Evolutionary conservation across 2,888 invertebrate species (phyloP), one percentile per base, ranked within the genome.

Genomic region (Rhagophthalmus giganteus): DNA sequence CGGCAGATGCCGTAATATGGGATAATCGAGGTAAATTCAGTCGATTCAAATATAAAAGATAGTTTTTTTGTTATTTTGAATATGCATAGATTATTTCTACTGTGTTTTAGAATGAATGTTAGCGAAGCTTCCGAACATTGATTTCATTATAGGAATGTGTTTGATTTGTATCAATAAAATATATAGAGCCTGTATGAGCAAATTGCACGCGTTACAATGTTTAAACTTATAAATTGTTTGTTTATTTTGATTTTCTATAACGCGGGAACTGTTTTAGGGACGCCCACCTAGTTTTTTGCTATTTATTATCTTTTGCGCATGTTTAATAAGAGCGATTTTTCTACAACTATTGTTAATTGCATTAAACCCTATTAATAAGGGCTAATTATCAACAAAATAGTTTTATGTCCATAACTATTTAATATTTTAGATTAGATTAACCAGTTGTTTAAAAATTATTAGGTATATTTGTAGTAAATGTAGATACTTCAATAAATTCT

Each of bases 251-350:
- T 62, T 69, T 65, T 64, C 67, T 65, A 63, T 65, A 66, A 66
- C 67, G 70, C 71, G 72, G 70, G 70, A 71, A 68, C 61, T 58
- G 58, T 60, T 61, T 54, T 58, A 57, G 58, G 64, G 67, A 67
- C 68, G 68, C 67, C 64, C 66, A 65, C 64, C 62, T 60, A 54
- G 41, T 54, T 54, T 54, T 49, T 59, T 37, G 50, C 58, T 54
- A 65, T 61, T 59, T 55, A 60, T 56, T 59, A 38, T 56, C 59
- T 62, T 60, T 60, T 57, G 57, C 44, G 52, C 56, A 62, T 63
- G 61, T 57, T 60, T 60, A 53, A 62, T 66, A 64, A 59, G 61
- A 61, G 51, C 55, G 51, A 63, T 59, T 62, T 64, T 66, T 47
- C 45, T 14, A 9, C 20, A 31, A 39, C 57, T 53, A 5, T 3